Evolutionary conservation across 2,113 vertebrate species (phyloP), one percentile per base, ranked within the genome.

Genomic region (Cynopterus brachyotis): DNA sequence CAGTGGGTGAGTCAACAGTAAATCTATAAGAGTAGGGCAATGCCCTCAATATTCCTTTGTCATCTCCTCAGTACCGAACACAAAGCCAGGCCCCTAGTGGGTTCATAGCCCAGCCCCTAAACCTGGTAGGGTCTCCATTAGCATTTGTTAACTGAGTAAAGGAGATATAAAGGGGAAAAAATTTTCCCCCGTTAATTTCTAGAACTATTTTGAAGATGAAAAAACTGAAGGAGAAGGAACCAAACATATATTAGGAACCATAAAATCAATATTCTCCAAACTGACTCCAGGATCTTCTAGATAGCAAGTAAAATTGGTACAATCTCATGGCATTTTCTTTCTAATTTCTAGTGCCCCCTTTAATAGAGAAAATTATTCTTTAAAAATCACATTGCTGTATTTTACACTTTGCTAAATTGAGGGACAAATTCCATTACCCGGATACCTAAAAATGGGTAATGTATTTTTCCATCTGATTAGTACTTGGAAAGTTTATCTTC

Each of bases 21-120:
- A 53, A 37, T 2, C 6, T 42, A 1, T 6, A 6, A 75, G 4
- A 35, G 5, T 16, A 82, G 32, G 15, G 11, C 11, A 57, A 22
- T 2, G 7, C 19, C 4, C n/a, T 30, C 4, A 9, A 17, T 20
- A 30, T 11, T 37, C 47, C 60, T 24, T 24, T 57, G 4, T 85
- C 32, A 50, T 8, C 4, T 20, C 6, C 19, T n/a, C 37, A 35
- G 2, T 0, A 47, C 66, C 24, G 55, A 32, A 15, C 10, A 19
- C 50, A 76, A 26, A 4, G 6, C 35, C 9, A 37, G 66, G 6
- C 2, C 9, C 32, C 5, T 0, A 16, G 26, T 4, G 28, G 16
- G 13, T 22, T 1, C 15, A n/a, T 6, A 37, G 22, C 4, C 19
- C 24, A 26, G 20, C 9, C 37, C 47, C 13, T 2, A 5, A 1